A percentile compares a stretch with the other conserved stretches of the same genome.
Conservation (phyloP, 2,888 invertebrate genomes). For the Carterocephalus palaemon region DNA sequence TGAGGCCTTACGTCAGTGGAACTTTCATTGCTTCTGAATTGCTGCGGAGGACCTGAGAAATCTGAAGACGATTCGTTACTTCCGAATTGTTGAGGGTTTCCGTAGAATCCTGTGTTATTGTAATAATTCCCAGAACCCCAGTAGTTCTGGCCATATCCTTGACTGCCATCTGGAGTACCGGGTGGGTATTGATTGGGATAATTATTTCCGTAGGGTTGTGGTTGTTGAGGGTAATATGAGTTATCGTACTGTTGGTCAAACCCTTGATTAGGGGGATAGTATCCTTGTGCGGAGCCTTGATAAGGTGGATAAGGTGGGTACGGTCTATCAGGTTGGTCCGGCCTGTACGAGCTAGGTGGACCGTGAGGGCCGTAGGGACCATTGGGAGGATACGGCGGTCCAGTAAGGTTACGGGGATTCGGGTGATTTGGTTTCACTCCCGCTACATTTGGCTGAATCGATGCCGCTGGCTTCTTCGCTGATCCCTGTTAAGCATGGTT, state of each 20-base stretch:
- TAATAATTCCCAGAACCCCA: conserved; percentile 68
- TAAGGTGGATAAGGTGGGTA: conserved; percentile 68
- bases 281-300: conserved; percentile 56
- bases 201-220: conserved; percentile 56
- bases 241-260: conserved; percentile 65
- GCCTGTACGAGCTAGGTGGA: conserved; percentile 45
- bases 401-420: conserved; percentile 37
- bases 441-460: conserved; percentile 67
- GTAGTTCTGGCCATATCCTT: conserved; percentile 64
- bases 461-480: conserved; percentile 72
- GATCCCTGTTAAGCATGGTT: conserved; percentile 47
- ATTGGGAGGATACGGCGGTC: conserved; percentile 53
- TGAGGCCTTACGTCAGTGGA: not conserved
- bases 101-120: conserved; percentile 62
- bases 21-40: conserved; percentile 9
- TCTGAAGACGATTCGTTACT: conserved; percentile 57
- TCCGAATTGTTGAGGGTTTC: conserved; percentile 59
- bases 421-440: conserved; percentile 38
- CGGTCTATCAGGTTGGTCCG: conserved; percentile 54
- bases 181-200: conserved; percentile 69
- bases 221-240: conserved; percentile 64
- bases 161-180: conserved; percentile 48
- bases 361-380: conserved; percentile 52
- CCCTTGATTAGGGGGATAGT: conserved; percentile 72
- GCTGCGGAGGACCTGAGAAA: conserved; percentile 45